Percentiles rank a stretch among this genome's conserved stretches.
Conservation (phyloP, 2,888 invertebrate genomes). For the Reticulitermes lucifugus region DNA sequence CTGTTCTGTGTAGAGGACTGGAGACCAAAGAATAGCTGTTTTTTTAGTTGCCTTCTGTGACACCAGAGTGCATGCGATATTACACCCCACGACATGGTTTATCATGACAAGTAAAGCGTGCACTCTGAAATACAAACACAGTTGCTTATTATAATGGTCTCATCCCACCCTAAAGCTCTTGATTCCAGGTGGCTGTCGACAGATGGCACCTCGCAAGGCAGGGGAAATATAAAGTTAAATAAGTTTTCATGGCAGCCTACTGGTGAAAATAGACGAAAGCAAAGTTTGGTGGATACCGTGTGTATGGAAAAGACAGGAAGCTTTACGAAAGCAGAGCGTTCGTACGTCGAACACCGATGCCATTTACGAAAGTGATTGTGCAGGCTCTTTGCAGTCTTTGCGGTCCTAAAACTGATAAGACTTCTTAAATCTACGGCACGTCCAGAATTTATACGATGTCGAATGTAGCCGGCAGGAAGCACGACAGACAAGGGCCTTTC, state of each 20-base stretch:
- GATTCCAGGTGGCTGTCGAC: conserved; percentile 19
- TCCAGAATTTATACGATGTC: too few species aligned
- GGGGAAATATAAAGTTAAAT: conserved; percentile 18
- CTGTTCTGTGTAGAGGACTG: background rate
- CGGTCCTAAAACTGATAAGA: too few species aligned
- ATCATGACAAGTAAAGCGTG: conserved; percentile 12
- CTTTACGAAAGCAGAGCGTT: too few species aligned
- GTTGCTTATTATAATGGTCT: conserved; percentile 16
- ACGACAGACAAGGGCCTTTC: too few species aligned
- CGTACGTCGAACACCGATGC: too few species aligned
- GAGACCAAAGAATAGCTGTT: background rate
- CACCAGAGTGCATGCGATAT: too few species aligned
- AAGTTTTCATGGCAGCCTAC: conserved; percentile 5
- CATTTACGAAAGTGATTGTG: too few species aligned
- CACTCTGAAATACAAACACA: background rate
- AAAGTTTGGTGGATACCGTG: background rate
- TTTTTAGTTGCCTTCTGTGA: background rate
- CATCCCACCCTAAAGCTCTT: background rate
- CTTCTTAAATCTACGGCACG: too few species aligned
- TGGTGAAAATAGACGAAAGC: background rate
- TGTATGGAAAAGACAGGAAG: background rate
- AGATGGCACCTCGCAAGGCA: background rate
- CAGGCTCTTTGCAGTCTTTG: too few species aligned
- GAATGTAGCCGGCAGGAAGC: too few species aligned
- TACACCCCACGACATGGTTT: background rate